Percentiles rank a stretch among this genome's conserved stretches.
These are phyloP conservation scores for Denticeps clupeoides DNA, from an alignment of 2,797 vertebrate species.

Conservation along the genomic window DNA sequence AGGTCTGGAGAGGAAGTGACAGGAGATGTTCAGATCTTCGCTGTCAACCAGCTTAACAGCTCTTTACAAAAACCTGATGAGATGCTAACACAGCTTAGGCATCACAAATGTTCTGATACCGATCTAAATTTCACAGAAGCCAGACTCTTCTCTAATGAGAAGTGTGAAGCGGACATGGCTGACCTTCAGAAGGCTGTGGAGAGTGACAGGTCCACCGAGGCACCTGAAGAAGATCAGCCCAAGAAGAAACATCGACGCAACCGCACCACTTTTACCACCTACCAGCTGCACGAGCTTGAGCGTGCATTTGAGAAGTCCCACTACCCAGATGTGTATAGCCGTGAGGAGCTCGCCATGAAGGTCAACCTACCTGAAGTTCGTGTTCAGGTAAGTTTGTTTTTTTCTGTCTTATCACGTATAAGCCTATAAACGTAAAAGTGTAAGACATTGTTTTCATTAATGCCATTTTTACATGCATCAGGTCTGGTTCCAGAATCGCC, in stretches of 20 bases:
- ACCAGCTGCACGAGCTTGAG: constrained; percentile 85
- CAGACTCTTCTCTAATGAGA: constrained; percentile 64
- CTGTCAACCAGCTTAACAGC: too few species aligned
- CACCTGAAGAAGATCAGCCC: constrained; percentile 61
- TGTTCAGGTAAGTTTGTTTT: constrained; percentile 68
- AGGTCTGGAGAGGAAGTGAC: too few species aligned
- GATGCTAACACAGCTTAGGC: too few species aligned
- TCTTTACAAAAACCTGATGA: too few species aligned
- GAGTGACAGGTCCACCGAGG: constrained; percentile 48
- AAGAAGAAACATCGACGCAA: constrained; percentile 84
- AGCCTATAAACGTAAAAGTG: too few species aligned
- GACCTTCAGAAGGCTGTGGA: constrained; percentile 52
- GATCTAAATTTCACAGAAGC: constrained; percentile 55
- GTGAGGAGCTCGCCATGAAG: constrained; percentile 83
- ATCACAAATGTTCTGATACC: too few species aligned
- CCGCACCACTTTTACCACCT: constrained; percentile 84
- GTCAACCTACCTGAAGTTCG: constrained; percentile 85
- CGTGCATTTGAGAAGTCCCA: constrained; percentile 84
- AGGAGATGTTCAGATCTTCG: too few species aligned
- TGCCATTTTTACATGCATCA: constrained; percentile 24
- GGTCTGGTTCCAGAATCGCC: constrained; percentile 93
- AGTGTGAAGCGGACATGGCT: constrained; percentile 59
- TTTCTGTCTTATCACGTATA: too few species aligned
- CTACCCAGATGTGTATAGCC: constrained; percentile 84
- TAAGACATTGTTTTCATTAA: too few species aligned